phyloP scores from a whole-genome alignment of 2,797 vertebrate genomes.

The Serranus cabrilla region DNA sequence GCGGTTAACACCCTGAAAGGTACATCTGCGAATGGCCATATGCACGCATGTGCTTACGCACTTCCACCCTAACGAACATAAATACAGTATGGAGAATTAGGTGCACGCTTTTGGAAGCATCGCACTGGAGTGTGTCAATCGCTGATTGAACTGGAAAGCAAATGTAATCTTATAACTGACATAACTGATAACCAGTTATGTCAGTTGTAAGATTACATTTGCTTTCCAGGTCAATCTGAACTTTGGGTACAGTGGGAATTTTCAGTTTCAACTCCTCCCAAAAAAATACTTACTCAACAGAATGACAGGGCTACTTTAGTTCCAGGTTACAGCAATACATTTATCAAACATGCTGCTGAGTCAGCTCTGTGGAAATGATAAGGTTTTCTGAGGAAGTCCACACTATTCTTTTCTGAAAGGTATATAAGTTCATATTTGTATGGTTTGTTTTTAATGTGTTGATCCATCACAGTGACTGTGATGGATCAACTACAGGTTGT shows the following conservation, averaged over 20 bases:
- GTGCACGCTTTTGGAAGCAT: constrained; percentile 9
- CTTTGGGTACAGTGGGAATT: constrained; percentile 19
- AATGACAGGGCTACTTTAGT: constrained; percentile 13
- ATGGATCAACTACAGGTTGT: not conserved
- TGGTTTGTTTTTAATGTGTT: not conserved
- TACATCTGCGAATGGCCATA: not conserved
- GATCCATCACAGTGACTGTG: not conserved
- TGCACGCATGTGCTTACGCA: constrained; percentile 51
- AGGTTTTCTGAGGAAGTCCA: constrained; percentile 26
- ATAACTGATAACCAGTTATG: no score
- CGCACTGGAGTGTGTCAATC: not conserved
- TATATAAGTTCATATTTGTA: constrained; percentile 1
- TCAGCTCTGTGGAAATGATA: constrained; percentile 13
- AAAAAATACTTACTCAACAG: constrained; percentile 37
- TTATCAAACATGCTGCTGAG: constrained; percentile 5
- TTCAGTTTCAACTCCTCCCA: constrained; percentile 27
- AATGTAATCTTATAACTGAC: not conserved
- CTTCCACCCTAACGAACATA: not conserved
- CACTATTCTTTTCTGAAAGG: not conserved
- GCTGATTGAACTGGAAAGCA: not conserved
- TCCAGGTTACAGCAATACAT: constrained; percentile 25
- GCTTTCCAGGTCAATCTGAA: constrained; percentile 3
- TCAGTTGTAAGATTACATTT: no score
- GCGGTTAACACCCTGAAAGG: constrained; percentile 65
- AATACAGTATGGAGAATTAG: constrained; percentile 12